Evolutionary conservation across 2,797 vertebrate species (phyloP), one percentile per base, ranked within the genome.

Genomic region (Crenichthys baileyi): DNA sequence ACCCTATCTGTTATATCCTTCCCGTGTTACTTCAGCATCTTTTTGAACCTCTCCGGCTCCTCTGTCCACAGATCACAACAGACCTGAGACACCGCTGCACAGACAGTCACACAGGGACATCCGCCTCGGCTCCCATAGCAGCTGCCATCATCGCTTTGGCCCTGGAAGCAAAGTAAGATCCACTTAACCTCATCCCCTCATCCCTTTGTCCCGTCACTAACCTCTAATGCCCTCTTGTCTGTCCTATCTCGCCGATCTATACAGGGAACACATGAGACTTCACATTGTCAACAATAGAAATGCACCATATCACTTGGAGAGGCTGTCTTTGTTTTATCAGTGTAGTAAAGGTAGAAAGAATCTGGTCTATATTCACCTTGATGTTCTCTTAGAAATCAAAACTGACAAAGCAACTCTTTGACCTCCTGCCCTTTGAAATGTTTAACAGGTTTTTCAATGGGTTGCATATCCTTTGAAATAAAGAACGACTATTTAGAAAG

Each of bases 101-200:
- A 74, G 98, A 99, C 95, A 99, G 97, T 94, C 98, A 99, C 92
- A 99, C 98, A 0, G 98, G 98, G 90, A 99, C 98, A 0, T 99
- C 98, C 0, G 98, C 98, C 85, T 99, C 98, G 0, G 98, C 98
- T 84, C 98, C 98, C 78, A 99, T 99, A 98, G 98, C 98, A 85
- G 98, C 98, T 46, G 98, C 97, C 87, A 99, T 99, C 94, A 97
- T 99, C 79, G 98, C 98, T 22, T 95, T 99, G 89, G 97, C 98
- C 81, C 95, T 99, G 90, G 98, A 99, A 95, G 98, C 98, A 91
- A 99, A 99, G 98, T 99, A 98, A 97, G 98, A 95, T 87, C 90
- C 88, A 89, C 83, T 91, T 90, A 91, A 91, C 91, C 72, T 89
- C 82, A 86, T 87, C 88, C 84, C 68, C 72, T 81, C 76, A 89